Base-by-base conservation (phyloP, 2,797 vertebrate genomes). In the Microctenopoma stevenorrisi region DNA sequence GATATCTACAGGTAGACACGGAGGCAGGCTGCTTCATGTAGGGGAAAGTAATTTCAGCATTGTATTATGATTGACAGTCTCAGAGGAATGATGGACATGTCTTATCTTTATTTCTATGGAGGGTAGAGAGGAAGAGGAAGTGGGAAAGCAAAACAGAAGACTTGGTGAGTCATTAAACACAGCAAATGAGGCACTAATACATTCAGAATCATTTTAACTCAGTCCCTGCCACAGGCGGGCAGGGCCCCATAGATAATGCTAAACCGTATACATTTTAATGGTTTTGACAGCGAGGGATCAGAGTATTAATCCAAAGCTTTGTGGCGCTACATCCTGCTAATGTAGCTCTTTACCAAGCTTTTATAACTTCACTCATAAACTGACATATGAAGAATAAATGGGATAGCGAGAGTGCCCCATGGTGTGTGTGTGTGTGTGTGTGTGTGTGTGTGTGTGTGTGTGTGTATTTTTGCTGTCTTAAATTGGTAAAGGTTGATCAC, bases 251-350 rank as follows among this genome's bases (percentile, higher is more conserved):
- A 88, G 86, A 92, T 90, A 92, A 92, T 73, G 35, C 72, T 47
- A 81, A 89, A 90, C 61, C 83, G 82, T 84, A 84, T 86, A 77
- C 81, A 87, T 91, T 92, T 91, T 90, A 91, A 93, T 88, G 79
- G 88, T 72, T 71, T 75, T 86, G 83, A 89, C 79, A 71, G 86
- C 48, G 62, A 87, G 82, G 88, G 90, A 91, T 84, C 83, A 86
- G 71, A 64, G 81, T 72, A 88, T 90, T 90, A 90, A 91, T 90
- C 85, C 82, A 74, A 78, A 68, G 82, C 86, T 89, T 84, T 87
- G 87, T 85, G 50, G 68, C 51, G 28, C 64, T 70, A 58, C 52
- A 72, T 84, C 71, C 68, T 81, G 79, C 80, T 91, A 90, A 91
- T 89, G 81, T 85, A 74, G 58, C 85, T 86, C 76, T 87, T 89